A percentile compares a stretch with the other conserved stretches of the same genome.
Evolutionary conservation across 30 jellyfish, hydroid and myxozoan species (phyloP).

Genomic region (Cassiopea andromeda): DNA sequence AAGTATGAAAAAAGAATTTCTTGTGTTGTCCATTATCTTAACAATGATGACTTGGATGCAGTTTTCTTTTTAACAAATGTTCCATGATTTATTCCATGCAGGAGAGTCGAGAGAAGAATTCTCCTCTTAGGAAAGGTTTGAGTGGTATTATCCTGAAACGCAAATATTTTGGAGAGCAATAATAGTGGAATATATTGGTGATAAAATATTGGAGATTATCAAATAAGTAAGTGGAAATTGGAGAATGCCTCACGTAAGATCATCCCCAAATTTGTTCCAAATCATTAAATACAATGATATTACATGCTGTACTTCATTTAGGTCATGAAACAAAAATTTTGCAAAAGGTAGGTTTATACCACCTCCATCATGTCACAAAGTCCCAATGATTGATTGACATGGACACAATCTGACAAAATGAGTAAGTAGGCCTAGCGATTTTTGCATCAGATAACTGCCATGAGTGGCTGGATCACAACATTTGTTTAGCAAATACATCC

Average conservation of each 20-base stretch:
- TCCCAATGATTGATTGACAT: not conserved
- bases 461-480: not conserved
- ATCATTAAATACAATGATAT: not conserved
- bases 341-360: not conserved
- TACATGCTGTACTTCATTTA: not conserved
- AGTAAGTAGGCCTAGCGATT: not conserved
- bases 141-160: not conserved
- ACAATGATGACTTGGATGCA: not conserved
- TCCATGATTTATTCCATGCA: not conserved
- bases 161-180: not conserved
- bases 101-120: not conserved
- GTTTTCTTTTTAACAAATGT: not conserved
- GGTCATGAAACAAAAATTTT: not conserved
- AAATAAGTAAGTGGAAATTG: not conserved
- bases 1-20: not conserved
- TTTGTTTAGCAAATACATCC: not conserved
- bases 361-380: not conserved
- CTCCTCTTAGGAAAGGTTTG: not conserved
- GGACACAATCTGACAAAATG: not conserved
- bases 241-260: not conserved
- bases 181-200: not conserved
- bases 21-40: not conserved
- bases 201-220: not conserved
- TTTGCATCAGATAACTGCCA: not conserved
- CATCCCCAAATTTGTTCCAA: not conserved